Conservation (phyloP, 2,113 vertebrate species). For the Vicugna pacos region DNA sequence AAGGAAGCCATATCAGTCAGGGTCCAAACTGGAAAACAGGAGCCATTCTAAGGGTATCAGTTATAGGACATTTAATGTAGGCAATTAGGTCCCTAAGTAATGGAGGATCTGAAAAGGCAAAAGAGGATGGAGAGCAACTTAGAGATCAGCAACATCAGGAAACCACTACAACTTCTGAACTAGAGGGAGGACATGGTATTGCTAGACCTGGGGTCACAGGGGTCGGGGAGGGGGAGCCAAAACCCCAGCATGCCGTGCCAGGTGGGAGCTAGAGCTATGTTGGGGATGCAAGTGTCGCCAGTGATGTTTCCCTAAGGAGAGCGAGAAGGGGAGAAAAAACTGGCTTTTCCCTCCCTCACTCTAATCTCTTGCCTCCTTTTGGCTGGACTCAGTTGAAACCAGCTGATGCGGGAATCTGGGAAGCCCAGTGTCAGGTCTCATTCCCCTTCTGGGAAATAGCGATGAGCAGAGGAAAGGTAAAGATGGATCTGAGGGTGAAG, state of each 20-base stretch:
- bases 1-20: not conserved
- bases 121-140: not conserved
- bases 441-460: not conserved
- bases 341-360: not conserved
- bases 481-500: not conserved
- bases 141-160: not conserved
- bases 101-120: not conserved
- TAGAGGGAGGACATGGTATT: not conserved
- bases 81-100: not conserved
- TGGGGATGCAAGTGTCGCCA: not conserved
- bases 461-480: not conserved
- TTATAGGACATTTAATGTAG: not conserved
- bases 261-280: not conserved
- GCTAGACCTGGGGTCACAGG: not conserved
- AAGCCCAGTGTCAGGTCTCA: not conserved
- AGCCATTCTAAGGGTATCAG: not conserved
- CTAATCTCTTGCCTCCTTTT: not conserved
- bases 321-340: no score
- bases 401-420: not conserved
- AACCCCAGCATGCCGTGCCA: not conserved
- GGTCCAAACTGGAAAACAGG: not conserved
- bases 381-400: not conserved
- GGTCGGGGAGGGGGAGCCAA: no score
- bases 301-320: not conserved
- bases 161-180: not conserved